A percentile compares a stretch with the other conserved stretches of the same genome.
These are phyloP conservation scores for Paramacrobiotus metropolitanus DNA, from an alignment of 1,140 invertebrate genomes.

Conservation along the genomic window DNA sequence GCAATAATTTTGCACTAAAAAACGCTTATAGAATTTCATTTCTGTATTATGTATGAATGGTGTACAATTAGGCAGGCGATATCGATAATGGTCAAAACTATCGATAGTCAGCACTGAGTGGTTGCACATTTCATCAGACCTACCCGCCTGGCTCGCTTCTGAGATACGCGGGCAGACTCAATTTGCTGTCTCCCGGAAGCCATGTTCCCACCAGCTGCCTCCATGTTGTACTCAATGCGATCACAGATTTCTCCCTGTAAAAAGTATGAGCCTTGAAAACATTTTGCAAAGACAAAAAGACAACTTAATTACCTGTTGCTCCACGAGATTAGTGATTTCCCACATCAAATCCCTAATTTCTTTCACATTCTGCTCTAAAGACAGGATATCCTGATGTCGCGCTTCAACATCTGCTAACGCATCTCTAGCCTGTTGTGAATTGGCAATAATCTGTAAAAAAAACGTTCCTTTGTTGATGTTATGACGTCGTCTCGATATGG, in stretches of 20 bases:
- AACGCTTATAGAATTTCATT: no score
- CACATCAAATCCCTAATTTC: slow-evolving; percentile 40
- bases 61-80: no score
- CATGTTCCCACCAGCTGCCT: neutral
- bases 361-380: slow-evolving; percentile 33
- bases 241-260: neutral
- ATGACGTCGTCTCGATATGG: no score
- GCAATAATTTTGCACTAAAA: no score
- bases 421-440: slow-evolving; percentile 36
- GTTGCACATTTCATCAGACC: no score
- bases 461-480: no score
- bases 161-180: no score
- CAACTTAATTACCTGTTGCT: slow-evolving; percentile 30
- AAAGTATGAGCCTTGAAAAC: neutral
- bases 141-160: no score
- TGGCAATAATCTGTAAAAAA: slow-evolving; percentile 30
- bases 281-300: neutral
- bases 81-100: no score
- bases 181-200: neutral
- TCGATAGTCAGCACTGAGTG: no score
- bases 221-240: neutral
- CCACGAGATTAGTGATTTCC: slow-evolving; percentile 38
- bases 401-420: slow-evolving; percentile 38
- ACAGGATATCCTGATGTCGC: slow-evolving; percentile 35
- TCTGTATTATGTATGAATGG: no score